Conservation (phyloP, 1,140 invertebrate genomes). For the Leptopilina boulardi region DNA sequence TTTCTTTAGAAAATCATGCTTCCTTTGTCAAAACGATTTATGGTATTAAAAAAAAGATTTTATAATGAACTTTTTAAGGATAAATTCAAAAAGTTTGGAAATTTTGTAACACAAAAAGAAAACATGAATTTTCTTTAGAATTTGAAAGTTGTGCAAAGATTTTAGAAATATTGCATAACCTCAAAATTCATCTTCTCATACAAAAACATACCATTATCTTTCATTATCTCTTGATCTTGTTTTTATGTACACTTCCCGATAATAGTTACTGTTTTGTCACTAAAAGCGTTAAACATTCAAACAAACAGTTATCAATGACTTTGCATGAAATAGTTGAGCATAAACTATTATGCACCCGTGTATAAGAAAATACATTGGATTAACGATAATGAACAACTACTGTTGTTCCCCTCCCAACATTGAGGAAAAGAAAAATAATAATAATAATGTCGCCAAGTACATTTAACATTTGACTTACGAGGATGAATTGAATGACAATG, state of each 20-base stretch:
- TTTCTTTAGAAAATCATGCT: no score
- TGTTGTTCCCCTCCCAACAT: not conserved
- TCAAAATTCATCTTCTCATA: not conserved
- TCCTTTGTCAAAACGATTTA: no score
- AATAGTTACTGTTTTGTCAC: conserved; percentile 1
- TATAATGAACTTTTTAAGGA: no score
- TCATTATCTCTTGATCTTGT: not conserved
- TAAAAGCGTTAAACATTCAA: conserved; percentile 1
- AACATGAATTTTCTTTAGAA: no score
- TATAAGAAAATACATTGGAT: not conserved
- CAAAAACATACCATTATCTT: not conserved
- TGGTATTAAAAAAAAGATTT: no score
- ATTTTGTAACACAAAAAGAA: no score
- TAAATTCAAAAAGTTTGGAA: no score
- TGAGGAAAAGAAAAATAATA: not conserved
- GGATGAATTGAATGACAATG: not conserved
- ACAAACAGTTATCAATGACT: not conserved
- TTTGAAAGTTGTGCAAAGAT: no score
- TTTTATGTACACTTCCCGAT: not conserved
- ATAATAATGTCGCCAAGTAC: not conserved
- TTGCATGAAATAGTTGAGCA: conserved; percentile 5
- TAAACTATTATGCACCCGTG: not conserved
- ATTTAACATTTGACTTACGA: not conserved
- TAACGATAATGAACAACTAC: no score
- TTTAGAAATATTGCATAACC: not conserved